Conservation (phyloP, 2,888 invertebrate species). For the Drosophila pseudotalamancana region DNA sequence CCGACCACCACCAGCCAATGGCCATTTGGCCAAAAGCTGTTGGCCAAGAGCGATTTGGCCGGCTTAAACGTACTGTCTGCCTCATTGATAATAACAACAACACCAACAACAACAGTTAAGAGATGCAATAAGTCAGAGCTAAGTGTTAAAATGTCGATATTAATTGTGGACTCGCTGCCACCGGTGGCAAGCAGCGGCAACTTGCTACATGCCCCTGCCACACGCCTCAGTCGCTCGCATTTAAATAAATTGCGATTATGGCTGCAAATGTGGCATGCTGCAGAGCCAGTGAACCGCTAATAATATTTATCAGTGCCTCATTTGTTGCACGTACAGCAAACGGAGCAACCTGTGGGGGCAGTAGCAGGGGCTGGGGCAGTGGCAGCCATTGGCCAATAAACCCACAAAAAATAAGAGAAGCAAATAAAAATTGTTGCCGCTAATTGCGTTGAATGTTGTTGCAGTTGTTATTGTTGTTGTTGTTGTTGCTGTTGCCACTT, state of each 20-base stretch:
- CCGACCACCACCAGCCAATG: constrained; percentile 31
- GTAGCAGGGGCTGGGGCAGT: neutral
- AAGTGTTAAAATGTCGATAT: constrained; percentile 83
- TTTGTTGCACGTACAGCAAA: constrained; percentile 67
- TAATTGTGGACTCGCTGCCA: constrained; percentile 75
- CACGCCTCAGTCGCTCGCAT: constrained; percentile 47
- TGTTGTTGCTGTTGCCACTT: constrained; percentile 23
- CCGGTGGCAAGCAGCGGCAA: constrained; percentile 26
- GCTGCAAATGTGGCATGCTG: constrained; percentile 70
- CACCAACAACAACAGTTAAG: constrained; percentile 75
- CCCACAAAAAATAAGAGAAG: constrained; percentile 38
- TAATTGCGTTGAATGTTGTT: constrained; percentile 61
- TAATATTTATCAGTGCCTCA: constrained; percentile 78
- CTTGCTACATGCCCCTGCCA: constrained; percentile 11
- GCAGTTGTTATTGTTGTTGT: constrained; percentile 45
- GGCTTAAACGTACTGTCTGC: constrained; percentile 58
- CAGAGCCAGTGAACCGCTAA: constrained; percentile 65
- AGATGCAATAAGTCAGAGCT: constrained; percentile 79
- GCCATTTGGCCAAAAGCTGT: constrained; percentile 8
- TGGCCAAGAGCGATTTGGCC: constrained; percentile 33
- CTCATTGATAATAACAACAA: constrained; percentile 73
- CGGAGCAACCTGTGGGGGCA: neutral
- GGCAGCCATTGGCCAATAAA: constrained; percentile 59
- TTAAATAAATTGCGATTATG: constrained; percentile 79
- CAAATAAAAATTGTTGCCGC: constrained; percentile 17